phyloP scores from a whole-genome alignment of 2,797 vertebrate genomes.

The Ctenopoma kingsleyae region DNA sequence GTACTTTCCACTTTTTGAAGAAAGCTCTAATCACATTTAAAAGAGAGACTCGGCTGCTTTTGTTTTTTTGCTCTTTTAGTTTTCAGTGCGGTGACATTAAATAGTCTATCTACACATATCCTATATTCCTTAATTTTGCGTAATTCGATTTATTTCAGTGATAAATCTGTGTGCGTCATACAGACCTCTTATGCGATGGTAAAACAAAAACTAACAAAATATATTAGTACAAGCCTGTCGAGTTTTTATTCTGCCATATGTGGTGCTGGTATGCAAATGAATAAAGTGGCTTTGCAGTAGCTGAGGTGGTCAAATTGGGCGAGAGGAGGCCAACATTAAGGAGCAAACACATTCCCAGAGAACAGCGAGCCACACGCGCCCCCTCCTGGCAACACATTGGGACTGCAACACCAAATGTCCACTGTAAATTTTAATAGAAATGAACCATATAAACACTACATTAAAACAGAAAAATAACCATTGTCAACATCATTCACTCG shows the following conservation, averaged over 20 bases:
- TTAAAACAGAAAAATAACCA: neutral
- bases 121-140: neutral
- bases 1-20: neutral
- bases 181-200: neutral
- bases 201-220: neutral
- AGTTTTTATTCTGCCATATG: neutral
- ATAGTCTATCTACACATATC: neutral
- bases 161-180: neutral
- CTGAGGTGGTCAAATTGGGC: slow-evolving; percentile 53
- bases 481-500: neutral
- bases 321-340: slow-evolving; percentile 48
- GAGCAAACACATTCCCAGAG: slow-evolving; percentile 4
- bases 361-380: slow-evolving; percentile 77
- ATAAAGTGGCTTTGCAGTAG: slow-evolving; percentile 29
- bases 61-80: neutral
- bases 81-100: neutral
- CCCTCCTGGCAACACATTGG: slow-evolving; percentile 57
- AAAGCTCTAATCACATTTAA: slow-evolving; percentile 1
- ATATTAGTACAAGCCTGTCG: neutral
- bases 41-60: neutral
- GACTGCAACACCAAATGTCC: slow-evolving; percentile 17
- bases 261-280: slow-evolving; percentile 22
- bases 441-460: neutral
- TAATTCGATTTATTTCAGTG: neutral
- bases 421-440: slow-evolving; percentile 9